Evolutionary conservation across 2,113 vertebrate species (phyloP), one percentile per base, ranked within the genome.

Genomic region (Malurus alboscapulatus): DNA sequence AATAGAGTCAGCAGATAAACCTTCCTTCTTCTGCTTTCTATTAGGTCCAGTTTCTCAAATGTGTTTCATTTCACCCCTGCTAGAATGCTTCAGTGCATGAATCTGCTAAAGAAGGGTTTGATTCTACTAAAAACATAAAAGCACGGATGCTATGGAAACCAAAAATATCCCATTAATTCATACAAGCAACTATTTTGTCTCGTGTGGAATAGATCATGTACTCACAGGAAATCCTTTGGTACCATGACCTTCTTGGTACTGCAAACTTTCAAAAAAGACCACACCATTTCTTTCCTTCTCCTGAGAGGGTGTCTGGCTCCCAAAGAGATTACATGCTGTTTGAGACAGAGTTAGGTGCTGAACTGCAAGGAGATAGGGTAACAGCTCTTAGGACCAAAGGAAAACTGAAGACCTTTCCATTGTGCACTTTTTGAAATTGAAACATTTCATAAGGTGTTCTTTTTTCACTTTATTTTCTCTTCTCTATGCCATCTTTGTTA

Each of bases 51-150:
- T 72, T 91, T 77, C 85, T 66, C 74, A 84, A 87, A 82, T 0
- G 4, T 78, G 30, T 89, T 93, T 95, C 74, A 58, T 91, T 96
- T 94, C 62, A 87, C 44, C 65, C 38, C 53, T 68, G 38, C 27
- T 73, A 50, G 47, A 42, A 53, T 26, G 32, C 65, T 78, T 74
- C 77, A 34, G 45, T 3, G 4, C 15, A 1, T 53, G 50, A 78
- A 62, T 20, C 29, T 47, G 13, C 75, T 72, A 79, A 94, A 80
- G n/a, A 25, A 71, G 26, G 51, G 58, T 61, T 93, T 93, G 69
- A 58, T 59, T 93, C 24, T 68, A 59, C 21, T 22, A 66, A 65
- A 30, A 69, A 20, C 55, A 57, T 80, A 81, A 88, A 85, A 81
- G 59, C 17, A 25, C 15, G 21, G 59, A 54, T 54, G 12, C 51